phyloP scores from a whole-genome alignment of 2,888 invertebrate species.

The Heliconius aoede region DNA sequence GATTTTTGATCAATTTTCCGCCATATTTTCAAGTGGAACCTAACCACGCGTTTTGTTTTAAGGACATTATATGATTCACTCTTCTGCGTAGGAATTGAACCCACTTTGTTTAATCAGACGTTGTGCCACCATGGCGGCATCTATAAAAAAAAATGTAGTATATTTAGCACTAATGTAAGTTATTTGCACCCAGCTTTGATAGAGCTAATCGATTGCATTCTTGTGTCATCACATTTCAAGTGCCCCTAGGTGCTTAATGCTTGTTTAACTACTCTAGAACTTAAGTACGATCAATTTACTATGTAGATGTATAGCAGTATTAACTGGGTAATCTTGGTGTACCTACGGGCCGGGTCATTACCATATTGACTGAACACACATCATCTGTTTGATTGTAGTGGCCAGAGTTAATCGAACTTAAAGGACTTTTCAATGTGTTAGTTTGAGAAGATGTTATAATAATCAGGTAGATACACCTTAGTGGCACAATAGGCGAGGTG shows the following conservation, averaged over 20 bases:
- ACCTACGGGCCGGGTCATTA: slow-evolving; percentile 42
- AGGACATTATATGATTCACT: background rate
- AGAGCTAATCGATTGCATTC: slow-evolving; percentile 10
- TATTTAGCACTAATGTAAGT: background rate
- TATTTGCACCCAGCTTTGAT: background rate
- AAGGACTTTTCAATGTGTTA: slow-evolving; percentile 19
- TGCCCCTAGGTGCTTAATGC: slow-evolving; percentile 1
- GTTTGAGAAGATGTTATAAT: background rate
- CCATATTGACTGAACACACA: slow-evolving; percentile 44
- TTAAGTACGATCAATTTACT: slow-evolving; percentile 2
- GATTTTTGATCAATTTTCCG: too few species aligned
- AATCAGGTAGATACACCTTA: too few species aligned
- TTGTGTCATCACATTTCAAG: slow-evolving; percentile 21
- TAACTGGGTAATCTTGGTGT: slow-evolving; percentile 38
- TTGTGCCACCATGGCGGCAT: too few species aligned
- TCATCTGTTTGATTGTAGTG: slow-evolving; percentile 31
- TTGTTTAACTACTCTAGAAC: slow-evolving; percentile 7
- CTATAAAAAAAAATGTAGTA: background rate
- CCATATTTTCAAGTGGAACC: too few species aligned
- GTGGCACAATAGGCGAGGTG: too few species aligned
- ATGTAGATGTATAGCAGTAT: slow-evolving; percentile 23
- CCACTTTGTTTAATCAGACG: background rate
- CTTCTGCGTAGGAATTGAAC: background rate
- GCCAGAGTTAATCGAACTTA: slow-evolving; percentile 28
- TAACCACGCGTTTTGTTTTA: background rate